phyloP scores from a whole-genome alignment of 2,797 vertebrate genomes.

The Hozukius guyotensis region DNA sequence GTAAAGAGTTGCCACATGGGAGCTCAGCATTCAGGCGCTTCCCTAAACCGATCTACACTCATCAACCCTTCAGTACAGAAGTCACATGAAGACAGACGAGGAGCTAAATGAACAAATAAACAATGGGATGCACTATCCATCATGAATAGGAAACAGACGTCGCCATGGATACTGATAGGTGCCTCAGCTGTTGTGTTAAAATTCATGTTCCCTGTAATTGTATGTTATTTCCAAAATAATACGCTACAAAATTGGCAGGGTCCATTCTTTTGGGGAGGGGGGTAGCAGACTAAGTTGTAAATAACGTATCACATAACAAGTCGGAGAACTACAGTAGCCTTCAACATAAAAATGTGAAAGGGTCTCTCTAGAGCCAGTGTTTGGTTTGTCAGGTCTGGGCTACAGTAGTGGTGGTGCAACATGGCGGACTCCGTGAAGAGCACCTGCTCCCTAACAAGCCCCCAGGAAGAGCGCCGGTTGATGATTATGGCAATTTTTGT shows the following conservation, averaged over 20 bases:
- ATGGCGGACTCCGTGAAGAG: too few relatives aligned
- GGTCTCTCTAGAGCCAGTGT: too few relatives aligned
- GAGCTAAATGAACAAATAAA: not conserved
- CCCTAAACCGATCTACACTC: not conserved
- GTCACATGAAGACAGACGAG: not conserved
- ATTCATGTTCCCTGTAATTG: not conserved
- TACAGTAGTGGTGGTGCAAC: too few relatives aligned
- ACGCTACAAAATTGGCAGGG: not conserved
- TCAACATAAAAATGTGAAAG: too few relatives aligned
- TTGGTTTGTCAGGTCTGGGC: too few relatives aligned
- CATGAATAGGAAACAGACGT: conserved; percentile 1
- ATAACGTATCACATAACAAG: too few relatives aligned
- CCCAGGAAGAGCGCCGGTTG: too few relatives aligned
- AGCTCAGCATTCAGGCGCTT: not conserved
- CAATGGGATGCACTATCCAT: not conserved
- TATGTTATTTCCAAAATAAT: not conserved
- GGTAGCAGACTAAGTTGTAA: not conserved
- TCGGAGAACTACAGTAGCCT: too few relatives aligned
- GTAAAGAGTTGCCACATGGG: not conserved
- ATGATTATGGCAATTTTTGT: rapidly evolving
- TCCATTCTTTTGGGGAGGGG: not conserved
- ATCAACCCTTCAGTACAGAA: not conserved
- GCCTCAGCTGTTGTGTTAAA: not conserved
- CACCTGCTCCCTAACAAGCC: too few relatives aligned
- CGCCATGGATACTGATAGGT: conserved; percentile 2